A percentile compares a stretch with the other conserved stretches of the same genome.
These are phyloP conservation scores for Gambusia holbrooki DNA, from an alignment of 2,113 vertebrate genomes.

Conservation along the genomic window DNA sequence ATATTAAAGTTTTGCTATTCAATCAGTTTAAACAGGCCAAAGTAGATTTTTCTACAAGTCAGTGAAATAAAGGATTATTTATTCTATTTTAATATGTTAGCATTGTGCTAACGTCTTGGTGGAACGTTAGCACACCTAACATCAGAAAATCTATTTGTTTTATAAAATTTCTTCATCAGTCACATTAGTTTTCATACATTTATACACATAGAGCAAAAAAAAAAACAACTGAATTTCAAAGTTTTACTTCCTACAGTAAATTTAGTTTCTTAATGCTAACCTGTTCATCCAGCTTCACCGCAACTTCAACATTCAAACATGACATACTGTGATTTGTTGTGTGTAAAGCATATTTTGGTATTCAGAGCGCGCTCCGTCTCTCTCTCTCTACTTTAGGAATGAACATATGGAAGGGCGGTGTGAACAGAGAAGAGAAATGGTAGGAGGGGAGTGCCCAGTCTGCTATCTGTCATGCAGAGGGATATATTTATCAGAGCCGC, in stretches of 20 bases:
- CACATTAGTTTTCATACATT: too few relatives aligned
- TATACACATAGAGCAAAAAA: too few relatives aligned
- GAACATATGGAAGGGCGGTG: slow-evolving; percentile 61
- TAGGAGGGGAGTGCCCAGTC: slow-evolving; percentile 36
- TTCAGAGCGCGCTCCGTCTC: slow-evolving; percentile 23
- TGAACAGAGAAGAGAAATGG: slow-evolving; percentile 37
- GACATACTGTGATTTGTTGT: neutral
- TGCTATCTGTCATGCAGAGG: slow-evolving; percentile 66
- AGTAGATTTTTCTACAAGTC: neutral
- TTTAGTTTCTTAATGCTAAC: neutral
- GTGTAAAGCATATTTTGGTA: slow-evolving; percentile 22
- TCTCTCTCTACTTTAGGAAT: slow-evolving; percentile 47
- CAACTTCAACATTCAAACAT: neutral
- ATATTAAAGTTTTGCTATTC: neutral
- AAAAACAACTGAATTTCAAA: neutral
- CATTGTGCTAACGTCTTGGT: too few relatives aligned
- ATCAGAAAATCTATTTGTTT: too few relatives aligned
- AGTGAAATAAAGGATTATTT: neutral
- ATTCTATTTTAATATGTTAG: too few relatives aligned
- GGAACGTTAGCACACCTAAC: too few relatives aligned
- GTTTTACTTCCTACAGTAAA: neutral
- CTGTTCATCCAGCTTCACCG: neutral
- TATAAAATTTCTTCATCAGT: too few relatives aligned
- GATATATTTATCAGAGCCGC: slow-evolving; percentile 67
- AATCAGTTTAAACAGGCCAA: neutral